Conservation (phyloP, 2,797 vertebrate genomes). For the Halcyon chelicuti region DNA sequence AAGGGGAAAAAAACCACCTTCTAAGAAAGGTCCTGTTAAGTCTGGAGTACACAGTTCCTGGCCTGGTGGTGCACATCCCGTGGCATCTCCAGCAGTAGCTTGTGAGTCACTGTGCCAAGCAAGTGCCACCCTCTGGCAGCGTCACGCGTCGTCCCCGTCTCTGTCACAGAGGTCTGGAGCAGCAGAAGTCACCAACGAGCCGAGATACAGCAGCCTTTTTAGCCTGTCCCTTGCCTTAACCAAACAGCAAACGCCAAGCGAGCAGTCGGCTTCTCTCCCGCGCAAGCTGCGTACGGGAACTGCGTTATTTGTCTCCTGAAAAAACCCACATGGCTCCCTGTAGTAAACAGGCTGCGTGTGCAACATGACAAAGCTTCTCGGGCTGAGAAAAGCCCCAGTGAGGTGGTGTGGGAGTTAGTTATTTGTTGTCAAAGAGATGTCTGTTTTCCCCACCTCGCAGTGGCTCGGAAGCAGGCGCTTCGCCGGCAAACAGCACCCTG, state of each 20-base stretch:
- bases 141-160: background rate
- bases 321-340: background rate
- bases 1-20: background rate
- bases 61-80: background rate
- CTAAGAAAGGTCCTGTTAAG: background rate
- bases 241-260: background rate
- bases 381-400: background rate
- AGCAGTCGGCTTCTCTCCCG: background rate
- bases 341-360: background rate
- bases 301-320: background rate
- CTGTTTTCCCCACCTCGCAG: background rate
- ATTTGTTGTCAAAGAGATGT: slow-evolving; percentile 6
- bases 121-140: background rate
- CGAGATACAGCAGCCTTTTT: background rate
- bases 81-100: background rate
- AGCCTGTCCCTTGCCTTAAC: background rate
- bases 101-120: background rate
- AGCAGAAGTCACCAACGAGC: background rate
- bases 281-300: background rate
- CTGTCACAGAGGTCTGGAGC: background rate
- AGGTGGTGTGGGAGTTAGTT: background rate
- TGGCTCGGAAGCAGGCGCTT: background rate
- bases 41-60: background rate
- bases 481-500: background rate
- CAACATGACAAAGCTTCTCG: slow-evolving; percentile 12